Conservation (phyloP, 2,113 vertebrate species). For the Callochromis pleurospilus region DNA sequence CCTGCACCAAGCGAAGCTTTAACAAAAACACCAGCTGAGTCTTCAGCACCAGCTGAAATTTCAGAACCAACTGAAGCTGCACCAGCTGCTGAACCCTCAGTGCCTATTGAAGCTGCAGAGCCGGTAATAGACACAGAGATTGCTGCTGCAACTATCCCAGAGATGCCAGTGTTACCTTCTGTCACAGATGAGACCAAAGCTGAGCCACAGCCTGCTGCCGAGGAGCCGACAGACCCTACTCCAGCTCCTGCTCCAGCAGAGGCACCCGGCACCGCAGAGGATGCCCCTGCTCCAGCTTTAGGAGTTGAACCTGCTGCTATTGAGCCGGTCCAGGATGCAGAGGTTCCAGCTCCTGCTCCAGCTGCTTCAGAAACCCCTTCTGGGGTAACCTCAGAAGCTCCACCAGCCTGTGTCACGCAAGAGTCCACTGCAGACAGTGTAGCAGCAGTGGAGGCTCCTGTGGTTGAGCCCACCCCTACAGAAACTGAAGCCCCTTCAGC, state of each 20-base stretch:
- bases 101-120: background rate
- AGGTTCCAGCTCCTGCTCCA: background rate
- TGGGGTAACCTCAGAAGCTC: background rate
- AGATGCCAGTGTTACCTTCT: conserved; percentile 2
- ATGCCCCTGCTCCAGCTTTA: background rate
- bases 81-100: background rate
- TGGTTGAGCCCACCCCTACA: background rate
- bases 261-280: background rate
- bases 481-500: background rate
- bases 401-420: background rate
- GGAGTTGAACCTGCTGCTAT: background rate
- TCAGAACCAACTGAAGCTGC: background rate
- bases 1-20: background rate
- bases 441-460: background rate
- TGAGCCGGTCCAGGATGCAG: background rate
- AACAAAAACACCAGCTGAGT: background rate
- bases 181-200: background rate
- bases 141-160: conserved; percentile 52
- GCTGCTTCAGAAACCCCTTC: background rate
- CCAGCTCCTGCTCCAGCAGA: background rate
- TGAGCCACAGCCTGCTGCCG: background rate
- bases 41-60: background rate
- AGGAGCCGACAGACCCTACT: background rate
- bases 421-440: background rate
- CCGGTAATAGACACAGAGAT: conserved; percentile 19